Evolutionary conservation across 2,113 vertebrate species (phyloP), one percentile per base, ranked within the genome.

Genomic region (Corvus hawaiiensis): DNA sequence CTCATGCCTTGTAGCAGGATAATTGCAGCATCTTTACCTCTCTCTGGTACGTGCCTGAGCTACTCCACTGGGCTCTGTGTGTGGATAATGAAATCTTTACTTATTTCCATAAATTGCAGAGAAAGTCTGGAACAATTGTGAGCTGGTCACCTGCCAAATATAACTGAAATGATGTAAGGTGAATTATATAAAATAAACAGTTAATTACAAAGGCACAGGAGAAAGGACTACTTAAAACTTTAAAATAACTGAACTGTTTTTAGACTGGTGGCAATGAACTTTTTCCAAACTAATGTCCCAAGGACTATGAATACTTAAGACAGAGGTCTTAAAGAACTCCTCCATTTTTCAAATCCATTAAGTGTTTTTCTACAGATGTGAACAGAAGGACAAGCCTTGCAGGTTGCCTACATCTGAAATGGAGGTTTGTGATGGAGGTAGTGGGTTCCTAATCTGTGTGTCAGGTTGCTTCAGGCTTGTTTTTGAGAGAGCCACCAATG

Each of bases 1-100:
- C 18, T 77, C 0, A 0, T 1, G 4, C 56, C 72, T 62, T 44
- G 15, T 35, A 64, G 83, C 16, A 27, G 30, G 6, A 49, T 11
- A 52, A 52, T 23, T 62, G 11, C 11, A 35, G 15, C 4, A 26
- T 55, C 33, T 73, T 81, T 24, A 46, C 16, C 30, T 73, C 16
- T 41, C 18, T 41, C 37, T 48, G 52, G 19, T 74, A 33, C 0
- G 0, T 52, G 39, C 19, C 59, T 55, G 46, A 44, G 19, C 10
- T 37, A 28, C 20, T 92, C 26, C 41, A 28, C 30, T 22, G 35
- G 17, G 17, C 3, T n/a, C 18, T 75, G 33, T 5, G 8, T 69
- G 24, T 44, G 27, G 20, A 43, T 61, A 37, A 75, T 15, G 16
- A 83, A 89, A 48, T 30, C 41, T 74, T 41, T 46, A 33, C n/a